Evolutionary conservation across 2,888 invertebrate species (phyloP), one percentile per base, ranked within the genome.

Genomic region (Volucella inanis): DNA sequence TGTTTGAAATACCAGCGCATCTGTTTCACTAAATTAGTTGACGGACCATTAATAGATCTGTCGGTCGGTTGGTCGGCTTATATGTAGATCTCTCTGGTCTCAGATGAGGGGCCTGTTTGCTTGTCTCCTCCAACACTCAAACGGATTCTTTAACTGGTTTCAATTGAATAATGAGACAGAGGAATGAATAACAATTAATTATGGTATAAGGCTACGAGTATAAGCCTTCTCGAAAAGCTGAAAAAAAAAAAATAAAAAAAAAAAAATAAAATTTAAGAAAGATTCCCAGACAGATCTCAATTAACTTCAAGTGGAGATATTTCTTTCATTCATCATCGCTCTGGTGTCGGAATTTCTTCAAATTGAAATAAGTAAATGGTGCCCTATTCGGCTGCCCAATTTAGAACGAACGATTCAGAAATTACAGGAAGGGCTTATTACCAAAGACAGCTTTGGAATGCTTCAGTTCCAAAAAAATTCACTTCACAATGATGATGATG

Each of bases 131-230:
- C 67, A 41, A 55, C 74, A 52, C 54, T 71, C 71, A 52, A 65
- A 71, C 38, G 39, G 45, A 31, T 31, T 31, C 47, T 43, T 76
- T 77, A 85, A 85, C 85, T 81, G 76, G 49, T 50, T 77, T 85
- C 85, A 80, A 85, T 85, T 85, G 85, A 74, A 85, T 85, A 85
- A 85, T 85, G 81, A 72, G 76, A 81, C 31, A 31, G 31, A 79
- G 71, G 43, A 76, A 81, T 85, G 72, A 81, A 81, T 76, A 85
- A 85, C 72, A 85, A 85, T 81, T 85, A 85, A 81, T 81, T 54
- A 83, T 49, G 67, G 41, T 12, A 57, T 45, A 59, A n/a, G n/a
- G 43, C 22, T 41, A 49, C 18, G 18, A 22, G 18, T 22, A 22
- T 52, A 61, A 55, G 49, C 38, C 71, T 64, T 22, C 41, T 55